Evolutionary conservation across 2,113 vertebrate genomes (phyloP).

Genomic region (Trochalopteron elliotii): DNA sequence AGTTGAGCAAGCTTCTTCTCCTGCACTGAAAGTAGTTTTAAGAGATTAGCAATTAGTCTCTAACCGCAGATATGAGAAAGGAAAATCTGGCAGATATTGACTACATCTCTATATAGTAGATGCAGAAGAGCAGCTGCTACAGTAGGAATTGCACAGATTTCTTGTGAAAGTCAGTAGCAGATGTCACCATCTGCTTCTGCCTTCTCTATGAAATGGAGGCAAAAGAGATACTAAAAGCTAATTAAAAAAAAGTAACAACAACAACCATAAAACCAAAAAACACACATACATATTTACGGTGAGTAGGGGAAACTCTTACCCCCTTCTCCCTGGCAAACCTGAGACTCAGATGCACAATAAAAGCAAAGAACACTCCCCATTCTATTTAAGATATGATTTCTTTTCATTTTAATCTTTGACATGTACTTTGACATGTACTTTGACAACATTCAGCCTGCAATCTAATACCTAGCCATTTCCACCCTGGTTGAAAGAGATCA

Average conservation of each 20-base stretch:
- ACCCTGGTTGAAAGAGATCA: slow-evolving; percentile 35
- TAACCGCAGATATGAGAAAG: background rate
- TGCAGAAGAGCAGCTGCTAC: slow-evolving; percentile 20
- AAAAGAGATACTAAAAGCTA: background rate
- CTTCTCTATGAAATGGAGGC: background rate
- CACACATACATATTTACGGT: background rate
- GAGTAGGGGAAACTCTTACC: background rate
- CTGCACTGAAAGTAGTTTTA: background rate
- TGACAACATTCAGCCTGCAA: slow-evolving; percentile 47
- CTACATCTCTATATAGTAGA: background rate
- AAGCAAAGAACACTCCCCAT: background rate
- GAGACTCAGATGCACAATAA: background rate
- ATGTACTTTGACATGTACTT: background rate
- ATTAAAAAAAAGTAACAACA: background rate
- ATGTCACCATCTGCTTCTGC: slow-evolving; percentile 50
- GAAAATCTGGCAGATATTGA: slow-evolving; percentile 4
- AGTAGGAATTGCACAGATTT: background rate
- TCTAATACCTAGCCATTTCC: slow-evolving; percentile 51
- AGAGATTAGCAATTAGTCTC: background rate
- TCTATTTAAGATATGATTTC: background rate
- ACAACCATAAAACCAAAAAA: background rate
- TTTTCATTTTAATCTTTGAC: slow-evolving; percentile 2
- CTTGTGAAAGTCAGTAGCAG: slow-evolving; percentile 34
- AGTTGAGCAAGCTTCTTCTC: background rate
- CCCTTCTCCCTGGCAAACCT: background rate